phyloP scores from a whole-genome alignment of 2,888 invertebrate species.

The Torymus auratus region DNA sequence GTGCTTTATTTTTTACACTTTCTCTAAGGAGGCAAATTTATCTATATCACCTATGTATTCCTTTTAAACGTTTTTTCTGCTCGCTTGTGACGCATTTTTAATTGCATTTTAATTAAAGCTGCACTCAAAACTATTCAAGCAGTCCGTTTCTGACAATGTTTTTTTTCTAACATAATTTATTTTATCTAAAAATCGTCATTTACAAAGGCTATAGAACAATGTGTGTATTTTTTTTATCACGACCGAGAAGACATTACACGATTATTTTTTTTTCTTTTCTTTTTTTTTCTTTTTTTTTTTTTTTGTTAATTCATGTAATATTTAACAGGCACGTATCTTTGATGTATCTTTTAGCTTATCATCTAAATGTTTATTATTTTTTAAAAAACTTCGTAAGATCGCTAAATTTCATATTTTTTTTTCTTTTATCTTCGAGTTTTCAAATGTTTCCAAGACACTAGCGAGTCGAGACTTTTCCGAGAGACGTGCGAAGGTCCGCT shows the following conservation, averaged over 20 bases:
- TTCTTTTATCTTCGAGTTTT: conserved; percentile 27
- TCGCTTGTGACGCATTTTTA: conserved; percentile 37
- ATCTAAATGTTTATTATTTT: conserved; percentile 41
- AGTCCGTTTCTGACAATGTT: conserved; percentile 17
- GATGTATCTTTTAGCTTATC: conserved; percentile 60
- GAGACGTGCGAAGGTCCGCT: conserved; percentile 51
- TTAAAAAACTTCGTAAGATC: conserved; percentile 43
- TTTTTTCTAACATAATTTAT: background rate
- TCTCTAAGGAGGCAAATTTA: conserved; percentile 36
- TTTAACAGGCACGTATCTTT: conserved; percentile 66
- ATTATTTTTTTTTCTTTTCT: conserved; percentile 20
- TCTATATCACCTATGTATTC: conserved; percentile 18
- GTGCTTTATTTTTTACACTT: conserved; percentile 41
- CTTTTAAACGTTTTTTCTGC: conserved; percentile 18
- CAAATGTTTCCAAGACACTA: conserved; percentile 21
- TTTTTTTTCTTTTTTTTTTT: too few species aligned
- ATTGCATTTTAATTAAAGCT: conserved; percentile 26
- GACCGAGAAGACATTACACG: conserved; percentile 33
- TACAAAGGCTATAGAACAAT: conserved; percentile 36
- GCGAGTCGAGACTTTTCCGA: conserved; percentile 34
- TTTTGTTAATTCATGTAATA: conserved; percentile 40
- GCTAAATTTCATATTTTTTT: conserved; percentile 6
- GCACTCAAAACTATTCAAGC: conserved; percentile 25
- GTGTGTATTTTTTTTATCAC: conserved; percentile 12
- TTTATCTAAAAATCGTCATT: conserved; percentile 35